These are phyloP conservation scores for Aethes cnicana DNA, from an alignment of 2,888 invertebrate genomes.

Conservation along the genomic window DNA sequence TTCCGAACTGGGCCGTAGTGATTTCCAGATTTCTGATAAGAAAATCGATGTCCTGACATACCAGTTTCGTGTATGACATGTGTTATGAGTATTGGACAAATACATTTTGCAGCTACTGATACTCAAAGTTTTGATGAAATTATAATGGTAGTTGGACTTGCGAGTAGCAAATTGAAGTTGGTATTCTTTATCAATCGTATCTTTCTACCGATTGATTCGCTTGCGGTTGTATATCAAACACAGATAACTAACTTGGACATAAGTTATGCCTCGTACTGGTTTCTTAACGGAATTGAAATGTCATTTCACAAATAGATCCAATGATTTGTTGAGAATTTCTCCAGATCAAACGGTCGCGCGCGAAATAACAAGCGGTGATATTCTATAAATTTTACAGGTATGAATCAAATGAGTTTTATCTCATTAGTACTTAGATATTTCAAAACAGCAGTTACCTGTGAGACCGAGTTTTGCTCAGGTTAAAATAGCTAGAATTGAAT, in stretches of 20 bases:
- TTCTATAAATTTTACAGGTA: no score
- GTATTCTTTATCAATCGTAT: slow-evolving; percentile 17
- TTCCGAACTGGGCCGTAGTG: slow-evolving; percentile 22
- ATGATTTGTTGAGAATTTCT: slow-evolving; percentile 12
- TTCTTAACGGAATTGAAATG: slow-evolving; percentile 10
- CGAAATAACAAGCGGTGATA: neutral
- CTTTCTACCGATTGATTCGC: slow-evolving; percentile 11
- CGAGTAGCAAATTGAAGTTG: neutral
- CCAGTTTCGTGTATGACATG: slow-evolving; percentile 27
- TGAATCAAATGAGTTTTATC: no score
- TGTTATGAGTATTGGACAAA: slow-evolving; percentile 17
- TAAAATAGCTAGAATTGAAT: no score
- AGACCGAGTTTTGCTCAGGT: no score
- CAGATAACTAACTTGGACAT: slow-evolving; percentile 1
- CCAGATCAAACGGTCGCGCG: slow-evolving; percentile 7
- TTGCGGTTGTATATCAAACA: neutral
- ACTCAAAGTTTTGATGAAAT: neutral
- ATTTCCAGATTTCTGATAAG: slow-evolving; percentile 23
- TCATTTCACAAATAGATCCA: neutral
- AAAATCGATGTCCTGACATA: slow-evolving; percentile 29
- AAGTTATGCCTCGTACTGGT: neutral
- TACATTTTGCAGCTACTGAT: neutral
- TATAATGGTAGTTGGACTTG: neutral
- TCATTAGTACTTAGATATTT: neutral
- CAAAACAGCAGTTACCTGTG: no score